Conservation (phyloP, 2,888 invertebrate species). For the Gibbula magus region DNA sequence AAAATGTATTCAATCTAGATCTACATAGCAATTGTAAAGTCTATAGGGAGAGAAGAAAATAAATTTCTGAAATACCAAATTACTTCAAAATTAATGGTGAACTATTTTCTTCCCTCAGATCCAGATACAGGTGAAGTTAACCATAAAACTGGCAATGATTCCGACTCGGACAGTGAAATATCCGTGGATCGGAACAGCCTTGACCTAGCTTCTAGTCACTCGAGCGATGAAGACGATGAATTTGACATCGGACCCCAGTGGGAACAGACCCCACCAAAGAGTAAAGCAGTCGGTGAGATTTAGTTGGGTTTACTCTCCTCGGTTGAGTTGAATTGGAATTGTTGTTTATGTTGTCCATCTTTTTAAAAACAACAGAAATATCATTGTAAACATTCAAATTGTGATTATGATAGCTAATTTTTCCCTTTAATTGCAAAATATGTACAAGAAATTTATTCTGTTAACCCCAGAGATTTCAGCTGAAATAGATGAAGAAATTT, state of each 20-base stretch:
- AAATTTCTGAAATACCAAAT: no score
- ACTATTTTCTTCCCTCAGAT: constrained; percentile 37
- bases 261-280: constrained; percentile 65
- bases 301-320: constrained; percentile 31
- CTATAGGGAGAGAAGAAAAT: no score
- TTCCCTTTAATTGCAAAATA: no score
- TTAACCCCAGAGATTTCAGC: no score
- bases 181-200: constrained; percentile 77
- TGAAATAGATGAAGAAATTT: no score
- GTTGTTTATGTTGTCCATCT: background rate
- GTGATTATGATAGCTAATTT: no score
- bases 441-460: no score
- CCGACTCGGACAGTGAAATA: constrained; percentile 84
- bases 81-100: no score
- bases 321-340: background rate
- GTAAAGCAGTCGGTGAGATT: constrained; percentile 67
- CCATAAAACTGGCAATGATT: constrained; percentile 80
- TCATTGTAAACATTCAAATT: no score
- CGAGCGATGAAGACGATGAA: constrained; percentile 88
- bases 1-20: no score
- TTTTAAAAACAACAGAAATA: background rate
- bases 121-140: constrained; percentile 61
- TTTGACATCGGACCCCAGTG: constrained; percentile 61
- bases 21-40: no score
- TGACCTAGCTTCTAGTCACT: constrained; percentile 95